A percentile compares a stretch with the other conserved stretches of the same genome.
Evolutionary conservation across 2,888 invertebrate species (phyloP).

Genomic region (Dryocosmus kuriphilus): DNA sequence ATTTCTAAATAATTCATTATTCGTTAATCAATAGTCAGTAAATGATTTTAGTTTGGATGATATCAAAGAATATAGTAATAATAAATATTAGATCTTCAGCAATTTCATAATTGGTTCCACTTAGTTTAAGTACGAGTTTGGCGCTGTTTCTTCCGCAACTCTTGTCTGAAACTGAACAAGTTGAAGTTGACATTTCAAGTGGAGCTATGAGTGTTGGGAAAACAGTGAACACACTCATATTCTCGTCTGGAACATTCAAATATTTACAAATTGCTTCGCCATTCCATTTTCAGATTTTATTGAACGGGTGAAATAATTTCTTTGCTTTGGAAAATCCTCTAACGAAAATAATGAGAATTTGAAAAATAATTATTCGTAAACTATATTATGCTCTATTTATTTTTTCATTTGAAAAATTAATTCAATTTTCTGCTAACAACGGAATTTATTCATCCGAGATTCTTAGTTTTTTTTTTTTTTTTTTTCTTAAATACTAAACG

Average conservation of each 20-base stretch:
- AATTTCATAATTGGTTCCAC: conserved; percentile 1
- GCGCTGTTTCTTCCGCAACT: neutral
- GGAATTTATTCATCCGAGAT: neutral
- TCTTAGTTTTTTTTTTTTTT: neutral
- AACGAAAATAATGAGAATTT: too few species aligned
- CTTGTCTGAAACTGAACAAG: conserved; percentile 7
- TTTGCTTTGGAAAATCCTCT: neutral
- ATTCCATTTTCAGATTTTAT: neutral
- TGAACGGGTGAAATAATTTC: neutral
- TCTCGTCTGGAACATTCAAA: neutral
- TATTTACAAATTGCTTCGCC: neutral
- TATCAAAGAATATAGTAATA: neutral
- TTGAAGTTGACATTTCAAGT: conserved; percentile 10
- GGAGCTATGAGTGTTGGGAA: neutral
- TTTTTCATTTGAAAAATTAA: too few species aligned
- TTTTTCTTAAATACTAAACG: neutral
- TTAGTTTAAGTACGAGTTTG: neutral
- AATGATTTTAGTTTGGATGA: neutral
- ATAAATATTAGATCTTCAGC: neutral
- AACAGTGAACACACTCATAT: neutral
- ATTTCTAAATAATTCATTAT: neutral
- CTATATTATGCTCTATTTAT: neutral
- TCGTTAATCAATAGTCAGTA: neutral
- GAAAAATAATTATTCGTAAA: neutral
- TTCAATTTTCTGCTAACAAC: too few species aligned